Conservation (phyloP, 2,888 invertebrate genomes). For the Clostera curtula region DNA sequence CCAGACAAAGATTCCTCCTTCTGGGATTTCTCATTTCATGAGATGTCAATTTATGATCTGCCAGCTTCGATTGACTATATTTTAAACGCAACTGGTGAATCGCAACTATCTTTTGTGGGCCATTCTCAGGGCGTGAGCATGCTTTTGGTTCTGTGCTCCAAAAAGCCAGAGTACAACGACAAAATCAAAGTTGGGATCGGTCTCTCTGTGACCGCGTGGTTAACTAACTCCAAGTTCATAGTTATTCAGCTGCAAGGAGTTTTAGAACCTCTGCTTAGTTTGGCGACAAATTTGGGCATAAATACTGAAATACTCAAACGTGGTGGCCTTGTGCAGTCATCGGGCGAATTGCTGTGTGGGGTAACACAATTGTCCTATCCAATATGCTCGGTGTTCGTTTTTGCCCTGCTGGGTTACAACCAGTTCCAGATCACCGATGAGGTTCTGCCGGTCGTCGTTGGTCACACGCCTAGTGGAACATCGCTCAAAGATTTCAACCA, state of each 20-base stretch:
- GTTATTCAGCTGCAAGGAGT: constrained; percentile 14
- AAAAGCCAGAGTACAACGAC: constrained; percentile 27
- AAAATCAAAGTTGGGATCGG: constrained; percentile 29
- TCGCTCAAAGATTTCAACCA: constrained; percentile 25
- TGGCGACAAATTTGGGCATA: constrained; percentile 1
- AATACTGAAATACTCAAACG: constrained; percentile 20
- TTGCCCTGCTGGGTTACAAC: constrained; percentile 27
- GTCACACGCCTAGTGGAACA: constrained; percentile 29
- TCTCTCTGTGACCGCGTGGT: constrained; percentile 25
- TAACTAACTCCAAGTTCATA: constrained; percentile 20
- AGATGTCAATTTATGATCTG: constrained; percentile 27
- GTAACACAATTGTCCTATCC: constrained; percentile 17
- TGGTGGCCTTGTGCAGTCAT: constrained; percentile 14
- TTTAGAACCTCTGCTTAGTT: constrained; percentile 11
- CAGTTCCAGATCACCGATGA: constrained; percentile 21
- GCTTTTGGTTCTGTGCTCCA: constrained; percentile 24
- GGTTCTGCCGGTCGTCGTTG: constrained; percentile 20
- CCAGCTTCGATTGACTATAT: constrained; percentile 31
- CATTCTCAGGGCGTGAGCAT: constrained; percentile 29
- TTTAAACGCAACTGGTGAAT: constrained; percentile 17
- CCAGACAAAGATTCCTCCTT: constrained; percentile 18
- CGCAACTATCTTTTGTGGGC: constrained; percentile 21
- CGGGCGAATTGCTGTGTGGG: constrained; percentile 20
- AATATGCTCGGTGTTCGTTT: constrained; percentile 21
- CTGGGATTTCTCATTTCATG: constrained; percentile 30